Base-by-base conservation (phyloP, 2,797 vertebrate species). In the Mionectes olivaceus region DNA sequence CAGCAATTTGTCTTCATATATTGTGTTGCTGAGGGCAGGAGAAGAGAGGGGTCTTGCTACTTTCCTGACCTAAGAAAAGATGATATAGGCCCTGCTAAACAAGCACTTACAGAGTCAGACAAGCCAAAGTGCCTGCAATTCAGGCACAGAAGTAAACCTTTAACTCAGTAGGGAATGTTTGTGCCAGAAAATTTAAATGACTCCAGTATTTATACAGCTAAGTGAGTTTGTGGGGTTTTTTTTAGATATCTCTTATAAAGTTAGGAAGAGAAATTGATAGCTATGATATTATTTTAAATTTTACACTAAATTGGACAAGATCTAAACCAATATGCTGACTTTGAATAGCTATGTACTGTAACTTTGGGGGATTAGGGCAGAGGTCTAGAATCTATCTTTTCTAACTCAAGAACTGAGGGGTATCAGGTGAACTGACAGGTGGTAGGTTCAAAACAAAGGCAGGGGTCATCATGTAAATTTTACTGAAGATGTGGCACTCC, bases 141-240 rank as follows among this genome's bases (percentile, higher is more conserved):
- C 56, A 89, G 71, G 32, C 33, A 65, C 14, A 46, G 74, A 90
- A 67, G 44, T 41, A 89, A 89, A 74, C 61, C 23, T 77, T 74
- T 77, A 86, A 39, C 55, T 83, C 33, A 23, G 16, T 21, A 56
- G 68, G 7, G 14, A 89, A 59, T 41, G 21, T 59, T 60, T 87
- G 55, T 80, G 13, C 28, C n/a, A 63, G 41, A 82, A 94, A 76
- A 82, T 13, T 14, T 75, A 76, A 87, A 79, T 47, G 1, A 43
- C 43, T 68, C 7, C 39, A 19, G 7, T 37, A 71, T 90, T 95
- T 86, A 43, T 47, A 22, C 14, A 73, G 22, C 23, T 53, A 80
- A 33, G 22, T 5, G 41, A 4, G 14, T 52, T 52, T 52, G 28
- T 41, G 41, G 35, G 11, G 0, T 41, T 0, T 18, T 0, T 18